Conservation (phyloP, 2,113 vertebrate species). For the Pholis gunnellus region DNA sequence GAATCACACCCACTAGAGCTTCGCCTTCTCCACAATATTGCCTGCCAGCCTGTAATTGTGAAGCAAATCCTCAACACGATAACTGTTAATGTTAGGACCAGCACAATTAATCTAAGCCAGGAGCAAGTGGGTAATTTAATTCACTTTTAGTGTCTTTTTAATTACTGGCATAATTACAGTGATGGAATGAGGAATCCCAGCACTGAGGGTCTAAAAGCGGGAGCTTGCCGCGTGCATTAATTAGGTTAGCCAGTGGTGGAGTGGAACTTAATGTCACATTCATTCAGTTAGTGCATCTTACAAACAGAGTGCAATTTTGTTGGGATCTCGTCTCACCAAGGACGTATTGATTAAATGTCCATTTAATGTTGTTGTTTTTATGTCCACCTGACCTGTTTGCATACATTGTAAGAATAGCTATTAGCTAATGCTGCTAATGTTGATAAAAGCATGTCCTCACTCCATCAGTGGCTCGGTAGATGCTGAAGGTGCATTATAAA, state of each 20-base stretch:
- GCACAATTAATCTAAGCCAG: conserved; percentile 69
- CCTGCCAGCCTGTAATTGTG: conserved; percentile 32
- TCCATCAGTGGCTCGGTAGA: conserved; percentile 30
- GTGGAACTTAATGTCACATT: conserved; percentile 72
- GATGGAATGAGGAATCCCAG: conserved; percentile 67
- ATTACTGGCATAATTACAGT: conserved; percentile 73
- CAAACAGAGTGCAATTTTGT: conserved; percentile 47
- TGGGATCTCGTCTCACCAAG: conserved; percentile 42
- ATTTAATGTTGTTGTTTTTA: conserved; percentile 44
- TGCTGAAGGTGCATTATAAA: conserved; percentile 36
- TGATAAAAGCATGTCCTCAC: conserved; percentile 41
- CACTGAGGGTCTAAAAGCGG: conserved; percentile 51
- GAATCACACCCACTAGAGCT: conserved; percentile 14
- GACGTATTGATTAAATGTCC: conserved; percentile 62
- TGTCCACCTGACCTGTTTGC: conserved; percentile 63
- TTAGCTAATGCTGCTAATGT: conserved; percentile 56
- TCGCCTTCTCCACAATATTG: conserved; percentile 7
- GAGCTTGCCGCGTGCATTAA: conserved; percentile 56
- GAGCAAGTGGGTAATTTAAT: conserved; percentile 73
- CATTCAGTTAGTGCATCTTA: conserved; percentile 57
- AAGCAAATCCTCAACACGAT: conserved; percentile 50
- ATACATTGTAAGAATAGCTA: conserved; percentile 27
- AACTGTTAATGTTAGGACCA: conserved; percentile 60
- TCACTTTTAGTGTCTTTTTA: conserved; percentile 76
- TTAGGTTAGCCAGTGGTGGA: conserved; percentile 56